These are phyloP conservation scores for Pseudomyrmex pallidus DNA, from an alignment of 1,140 invertebrate genomes.

Conservation along the genomic window DNA sequence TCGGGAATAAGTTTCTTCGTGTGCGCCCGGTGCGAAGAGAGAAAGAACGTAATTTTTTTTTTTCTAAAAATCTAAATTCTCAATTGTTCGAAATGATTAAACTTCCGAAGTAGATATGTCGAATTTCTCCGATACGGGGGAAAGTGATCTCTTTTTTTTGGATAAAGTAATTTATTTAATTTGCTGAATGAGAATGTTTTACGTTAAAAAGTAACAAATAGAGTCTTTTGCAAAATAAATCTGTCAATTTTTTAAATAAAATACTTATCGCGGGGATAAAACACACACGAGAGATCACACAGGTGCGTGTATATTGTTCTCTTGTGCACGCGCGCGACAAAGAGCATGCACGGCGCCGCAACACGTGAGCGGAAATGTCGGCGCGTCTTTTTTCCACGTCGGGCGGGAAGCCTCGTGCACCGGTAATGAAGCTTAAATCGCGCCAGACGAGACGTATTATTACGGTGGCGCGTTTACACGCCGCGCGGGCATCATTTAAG, in stretches of 20 bases:
- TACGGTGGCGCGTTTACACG: conserved; percentile 44
- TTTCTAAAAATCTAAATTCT: not conserved
- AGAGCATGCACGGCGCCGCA: not conserved
- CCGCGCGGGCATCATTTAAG: conserved; percentile 35
- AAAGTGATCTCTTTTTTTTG: no score
- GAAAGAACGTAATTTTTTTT: not conserved
- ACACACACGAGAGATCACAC: no score
- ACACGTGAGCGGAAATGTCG: conserved; percentile 54
- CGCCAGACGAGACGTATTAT: conserved; percentile 47
- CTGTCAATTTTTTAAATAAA: not conserved
- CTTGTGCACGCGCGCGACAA: not conserved
- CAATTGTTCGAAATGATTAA: not conserved
- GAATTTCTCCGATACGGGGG: no score
- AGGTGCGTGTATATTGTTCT: conserved; percentile 39
- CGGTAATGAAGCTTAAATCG: conserved; percentile 60
- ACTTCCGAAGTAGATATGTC: no score
- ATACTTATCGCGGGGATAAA: not conserved
- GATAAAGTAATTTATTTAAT: no score
- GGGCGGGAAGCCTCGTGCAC: not conserved
- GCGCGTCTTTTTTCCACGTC: conserved; percentile 37
- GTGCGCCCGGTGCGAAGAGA: not conserved
- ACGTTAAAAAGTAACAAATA: no score
- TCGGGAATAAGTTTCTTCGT: not conserved
- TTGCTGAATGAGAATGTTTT: no score
- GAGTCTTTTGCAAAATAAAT: no score